phyloP scores from a whole-genome alignment of 2,888 invertebrate genomes.

The Lacanobia oleracea region DNA sequence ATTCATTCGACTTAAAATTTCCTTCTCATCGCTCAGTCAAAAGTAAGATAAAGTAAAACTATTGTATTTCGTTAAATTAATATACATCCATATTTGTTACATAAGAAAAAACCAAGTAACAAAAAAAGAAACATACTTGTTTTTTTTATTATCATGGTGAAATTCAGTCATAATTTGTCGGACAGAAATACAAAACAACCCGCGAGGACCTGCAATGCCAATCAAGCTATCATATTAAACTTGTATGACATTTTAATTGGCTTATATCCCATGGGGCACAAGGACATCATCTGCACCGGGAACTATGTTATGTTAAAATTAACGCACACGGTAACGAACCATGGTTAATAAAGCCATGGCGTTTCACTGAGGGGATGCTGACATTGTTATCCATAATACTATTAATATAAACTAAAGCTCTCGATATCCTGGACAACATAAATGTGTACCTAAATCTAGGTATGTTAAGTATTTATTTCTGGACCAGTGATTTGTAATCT shows the following conservation, averaged over 20 bases:
- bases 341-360: not conserved
- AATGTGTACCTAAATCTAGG: no score
- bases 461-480: no score
- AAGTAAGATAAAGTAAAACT: no score
- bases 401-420: no score
- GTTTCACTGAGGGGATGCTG: not conserved
- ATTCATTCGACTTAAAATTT: no score
- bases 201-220: constrained; percentile 9
- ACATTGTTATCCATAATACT: not conserved
- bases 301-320: constrained; percentile 15
- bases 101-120: no score
- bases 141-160: not conserved
- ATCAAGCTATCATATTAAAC: constrained; percentile 43
- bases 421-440: no score
- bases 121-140: no score
- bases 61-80: no score
- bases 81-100: no score
- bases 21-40: no score
- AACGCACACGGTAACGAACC: constrained; percentile 4
- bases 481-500: no score
- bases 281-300: constrained; percentile 17
- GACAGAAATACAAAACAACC: constrained; percentile 2
- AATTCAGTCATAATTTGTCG: not conserved
- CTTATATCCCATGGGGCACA: constrained; percentile 1
- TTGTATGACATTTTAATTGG: constrained; percentile 38